These are phyloP conservation scores for Tribolium madens DNA, from an alignment of 1,140 invertebrate genomes.

Conservation along the genomic window DNA sequence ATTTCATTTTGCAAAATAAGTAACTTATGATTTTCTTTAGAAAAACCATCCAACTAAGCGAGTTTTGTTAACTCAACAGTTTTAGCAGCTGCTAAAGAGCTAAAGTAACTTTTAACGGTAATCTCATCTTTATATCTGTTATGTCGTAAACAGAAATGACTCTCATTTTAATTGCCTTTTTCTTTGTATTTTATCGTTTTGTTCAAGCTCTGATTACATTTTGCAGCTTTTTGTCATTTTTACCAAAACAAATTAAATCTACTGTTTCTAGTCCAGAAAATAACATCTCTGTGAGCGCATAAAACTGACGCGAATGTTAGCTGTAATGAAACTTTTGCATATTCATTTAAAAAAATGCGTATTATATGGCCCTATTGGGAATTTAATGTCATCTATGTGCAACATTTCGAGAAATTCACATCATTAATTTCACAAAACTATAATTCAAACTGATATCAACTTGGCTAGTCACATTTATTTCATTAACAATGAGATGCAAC, in stretches of 20 bases:
- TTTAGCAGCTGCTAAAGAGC: constrained; percentile 10
- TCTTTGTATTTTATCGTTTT: constrained; percentile 23
- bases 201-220: constrained; percentile 31
- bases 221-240: constrained; percentile 7
- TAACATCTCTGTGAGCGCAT: constrained; percentile 1
- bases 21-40: not conserved
- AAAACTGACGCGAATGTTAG: not conserved
- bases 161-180: constrained; percentile 33
- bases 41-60: not conserved
- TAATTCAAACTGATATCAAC: not conserved
- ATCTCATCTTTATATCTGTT: constrained; percentile 31
- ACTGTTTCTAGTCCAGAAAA: constrained; percentile 16
- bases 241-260: constrained; percentile 30
- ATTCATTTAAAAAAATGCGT: constrained; percentile 16
- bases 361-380: not conserved
- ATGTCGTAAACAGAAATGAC: constrained; percentile 25
- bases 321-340: constrained; percentile 14
- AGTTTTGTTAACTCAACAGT: constrained; percentile 7
- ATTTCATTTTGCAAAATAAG: not conserved
- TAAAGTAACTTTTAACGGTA: constrained; percentile 10
- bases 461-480: not conserved
- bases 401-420: not conserved
- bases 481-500: not conserved
- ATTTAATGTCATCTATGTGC: not conserved
- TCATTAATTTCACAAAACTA: not conserved